Evolutionary conservation across 2,797 vertebrate species (phyloP).

Genomic region (Cirrhinus mrigala): DNA sequence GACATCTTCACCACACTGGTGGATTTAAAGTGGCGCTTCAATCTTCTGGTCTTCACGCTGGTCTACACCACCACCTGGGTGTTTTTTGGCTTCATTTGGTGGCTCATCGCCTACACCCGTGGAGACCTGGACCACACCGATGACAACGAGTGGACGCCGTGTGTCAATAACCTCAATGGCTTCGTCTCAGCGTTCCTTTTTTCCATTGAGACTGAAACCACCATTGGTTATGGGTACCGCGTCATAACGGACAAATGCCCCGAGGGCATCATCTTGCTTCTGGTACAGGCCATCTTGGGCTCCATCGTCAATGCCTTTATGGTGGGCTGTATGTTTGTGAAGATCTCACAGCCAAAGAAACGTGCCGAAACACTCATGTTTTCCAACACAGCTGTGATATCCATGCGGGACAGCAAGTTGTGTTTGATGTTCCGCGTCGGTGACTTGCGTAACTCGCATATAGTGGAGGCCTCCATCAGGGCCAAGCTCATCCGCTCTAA

Average conservation of each 20-base stretch:
- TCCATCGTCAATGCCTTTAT: conserved; percentile 72
- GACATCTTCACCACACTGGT: conserved; percentile 72
- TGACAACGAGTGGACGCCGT: conserved; percentile 66
- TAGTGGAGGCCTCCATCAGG: conserved; percentile 70
- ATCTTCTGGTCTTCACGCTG: conserved; percentile 69
- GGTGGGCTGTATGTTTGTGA: conserved; percentile 72
- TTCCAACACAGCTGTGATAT: conserved; percentile 68
- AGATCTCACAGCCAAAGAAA: conserved; percentile 71
- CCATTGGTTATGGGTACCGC: conserved; percentile 70
- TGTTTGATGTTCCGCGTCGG: conserved; percentile 71
- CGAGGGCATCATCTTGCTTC: conserved; percentile 64
- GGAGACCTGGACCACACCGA: conserved; percentile 68
- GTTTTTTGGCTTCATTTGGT: conserved; percentile 69
- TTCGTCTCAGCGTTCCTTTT: conserved; percentile 71
- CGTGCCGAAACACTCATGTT: conserved; percentile 71
- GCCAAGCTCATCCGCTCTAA: conserved; percentile 69
- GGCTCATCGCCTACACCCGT: conserved; percentile 67
- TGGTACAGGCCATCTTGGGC: conserved; percentile 70
- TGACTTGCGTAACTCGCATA: conserved; percentile 69
- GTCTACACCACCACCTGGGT: conserved; percentile 71
- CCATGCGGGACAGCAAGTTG: conserved; percentile 65
- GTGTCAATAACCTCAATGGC: conserved; percentile 69
- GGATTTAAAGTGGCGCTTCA: conserved; percentile 70
- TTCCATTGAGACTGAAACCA: conserved; percentile 71
- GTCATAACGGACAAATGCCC: conserved; percentile 71